These are phyloP conservation scores for Paraplagusia blochii DNA, from an alignment of 2,113 vertebrate genomes.

Conservation along the genomic window DNA sequence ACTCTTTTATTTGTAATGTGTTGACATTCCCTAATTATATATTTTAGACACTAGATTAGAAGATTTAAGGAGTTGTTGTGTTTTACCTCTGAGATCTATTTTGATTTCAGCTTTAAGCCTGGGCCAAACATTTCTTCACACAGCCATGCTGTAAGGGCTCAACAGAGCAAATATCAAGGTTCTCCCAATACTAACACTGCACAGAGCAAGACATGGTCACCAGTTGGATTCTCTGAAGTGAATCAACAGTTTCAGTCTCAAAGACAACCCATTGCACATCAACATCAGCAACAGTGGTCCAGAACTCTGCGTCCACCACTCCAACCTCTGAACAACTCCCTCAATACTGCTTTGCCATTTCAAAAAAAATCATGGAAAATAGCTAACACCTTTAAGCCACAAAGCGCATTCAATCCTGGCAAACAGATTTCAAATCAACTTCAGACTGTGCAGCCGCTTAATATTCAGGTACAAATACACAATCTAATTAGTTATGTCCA, in stretches of 20 bases:
- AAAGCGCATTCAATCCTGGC: slow-evolving; percentile 6
- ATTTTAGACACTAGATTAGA: background rate
- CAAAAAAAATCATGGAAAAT: slow-evolving; percentile 64
- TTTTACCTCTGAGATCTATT: background rate
- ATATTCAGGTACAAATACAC: slow-evolving; percentile 35
- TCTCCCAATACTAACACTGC: slow-evolving; percentile 16
- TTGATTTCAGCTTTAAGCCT: slow-evolving; percentile 47
- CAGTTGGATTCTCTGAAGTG: slow-evolving; percentile 31
- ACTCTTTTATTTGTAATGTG: too few species aligned
- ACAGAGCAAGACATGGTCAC: slow-evolving; percentile 30
- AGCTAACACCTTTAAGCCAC: slow-evolving; percentile 46
- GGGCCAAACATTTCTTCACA: slow-evolving; percentile 28
- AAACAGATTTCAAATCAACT: slow-evolving; percentile 24
- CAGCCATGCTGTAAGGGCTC: slow-evolving; percentile 19
- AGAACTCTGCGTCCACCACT: slow-evolving; percentile 18
- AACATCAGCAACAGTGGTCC: slow-evolving; percentile 42
- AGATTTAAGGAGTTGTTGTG: background rate
- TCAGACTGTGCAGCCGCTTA: slow-evolving; percentile 9
- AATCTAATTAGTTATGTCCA: background rate
- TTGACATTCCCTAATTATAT: too few species aligned
- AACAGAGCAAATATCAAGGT: slow-evolving; percentile 37
- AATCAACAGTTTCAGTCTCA: slow-evolving; percentile 42
- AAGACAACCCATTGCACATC: slow-evolving; percentile 23
- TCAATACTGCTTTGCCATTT: slow-evolving; percentile 19
- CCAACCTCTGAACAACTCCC: slow-evolving; percentile 18